Conservation (phyloP, 2,113 vertebrate genomes). For the Myotis lucifugus region DNA sequence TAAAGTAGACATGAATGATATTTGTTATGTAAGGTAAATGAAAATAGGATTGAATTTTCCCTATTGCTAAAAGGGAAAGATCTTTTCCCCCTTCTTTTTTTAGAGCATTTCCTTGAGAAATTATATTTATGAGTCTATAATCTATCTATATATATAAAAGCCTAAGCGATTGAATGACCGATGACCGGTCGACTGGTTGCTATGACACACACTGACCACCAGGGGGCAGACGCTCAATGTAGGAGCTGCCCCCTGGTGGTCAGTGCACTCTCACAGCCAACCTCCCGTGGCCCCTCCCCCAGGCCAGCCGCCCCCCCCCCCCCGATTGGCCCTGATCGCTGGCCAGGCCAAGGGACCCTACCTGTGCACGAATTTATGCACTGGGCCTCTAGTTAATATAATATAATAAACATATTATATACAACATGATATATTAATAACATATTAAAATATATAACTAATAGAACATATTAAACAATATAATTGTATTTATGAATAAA, state of each 20-base stretch:
- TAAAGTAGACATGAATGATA: conserved; percentile 7
- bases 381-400: background rate
- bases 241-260: too few species aligned
- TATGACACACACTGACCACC: too few species aligned
- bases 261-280: too few species aligned
- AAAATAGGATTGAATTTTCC: background rate
- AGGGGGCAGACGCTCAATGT: too few species aligned
- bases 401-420: background rate
- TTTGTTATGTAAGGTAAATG: background rate
- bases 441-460: background rate
- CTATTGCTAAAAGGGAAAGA: background rate
- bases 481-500: background rate
- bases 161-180: too few species aligned
- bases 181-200: too few species aligned
- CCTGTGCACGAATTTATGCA: too few species aligned
- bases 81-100: background rate
- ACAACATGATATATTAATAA: background rate
- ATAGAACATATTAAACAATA: background rate
- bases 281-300: too few species aligned
- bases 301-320: too few species aligned
- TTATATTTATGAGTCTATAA: background rate
- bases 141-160: too few species aligned
- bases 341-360: too few species aligned
- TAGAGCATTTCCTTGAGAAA: background rate
- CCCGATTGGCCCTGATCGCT: too few species aligned